Evolutionary conservation across 2,113 vertebrate species (phyloP), one percentile per base, ranked within the genome.

Genomic region (Eulacestoma nigropectus): DNA sequence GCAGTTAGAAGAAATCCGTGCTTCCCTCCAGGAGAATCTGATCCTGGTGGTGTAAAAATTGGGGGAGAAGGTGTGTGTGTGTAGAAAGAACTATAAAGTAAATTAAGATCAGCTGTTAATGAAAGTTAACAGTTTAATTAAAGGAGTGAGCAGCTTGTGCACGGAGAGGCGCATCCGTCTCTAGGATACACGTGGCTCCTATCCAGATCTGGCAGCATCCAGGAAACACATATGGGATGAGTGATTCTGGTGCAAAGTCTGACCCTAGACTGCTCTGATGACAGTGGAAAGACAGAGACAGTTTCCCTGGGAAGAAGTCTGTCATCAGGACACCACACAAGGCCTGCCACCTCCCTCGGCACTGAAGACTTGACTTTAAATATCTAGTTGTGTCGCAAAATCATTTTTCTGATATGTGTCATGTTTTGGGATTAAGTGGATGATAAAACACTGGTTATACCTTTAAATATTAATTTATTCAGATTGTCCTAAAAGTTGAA

Each of bases 121-220:
- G 49, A 94, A 93, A 92, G 69, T 37, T 72, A 94, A 83, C 53
- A 56, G 73, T 75, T 95, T 95, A 95, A 97, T 95, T 94, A 95
- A 92, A 91, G 35, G 25, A 63, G 46, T 4, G 42, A 95, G 52
- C 11, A 4, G 27, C 67, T 83, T 63, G 16, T 39, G 26, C 68
- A 76, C 4, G 15, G 42, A 91, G 53, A 68, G 41, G 69, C 1
- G 0, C 26, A 46, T 44, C 47, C 1, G 0, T 77, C 55, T 65
- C 63, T 33, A 37, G 67, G 46, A 77, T 50, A 69, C 29, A 30
- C 0, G 0, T 67, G 63, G 72, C 52, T 53, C 81, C 77, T 52
- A 41, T 59, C 39, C 72, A 59, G 59, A 42, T 27, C 70, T 4
- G 2, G 29, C 53, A 88, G 79, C 55, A 64, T 60, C 33, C 29